A percentile compares a stretch with the other conserved stretches of the same genome.
Conservation (phyloP, 1,140 invertebrate genomes). For the Coenobita brevimanus region DNA sequence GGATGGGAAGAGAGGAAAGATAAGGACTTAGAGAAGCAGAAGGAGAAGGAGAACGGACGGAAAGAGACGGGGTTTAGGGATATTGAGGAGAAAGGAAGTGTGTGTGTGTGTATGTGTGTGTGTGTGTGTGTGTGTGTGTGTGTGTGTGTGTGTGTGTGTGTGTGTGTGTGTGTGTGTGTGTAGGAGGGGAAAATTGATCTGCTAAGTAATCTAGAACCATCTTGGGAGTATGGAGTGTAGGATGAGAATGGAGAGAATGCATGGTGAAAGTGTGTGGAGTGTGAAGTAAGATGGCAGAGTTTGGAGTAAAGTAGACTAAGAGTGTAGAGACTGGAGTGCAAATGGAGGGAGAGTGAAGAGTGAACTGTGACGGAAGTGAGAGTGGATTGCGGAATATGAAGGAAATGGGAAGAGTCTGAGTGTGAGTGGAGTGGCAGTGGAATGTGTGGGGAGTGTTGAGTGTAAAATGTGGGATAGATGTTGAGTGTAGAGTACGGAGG, state of each 20-base stretch:
- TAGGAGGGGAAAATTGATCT: not conserved
- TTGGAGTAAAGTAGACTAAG: too few relatives aligned
- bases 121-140: slow-evolving; percentile 1
- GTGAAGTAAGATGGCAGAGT: too few relatives aligned
- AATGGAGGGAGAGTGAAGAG: too few relatives aligned
- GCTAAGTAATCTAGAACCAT: not conserved
- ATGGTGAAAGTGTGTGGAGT: too few relatives aligned
- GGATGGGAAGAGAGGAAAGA: not conserved
- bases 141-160: slow-evolving; percentile 7
- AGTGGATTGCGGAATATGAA: too few relatives aligned
- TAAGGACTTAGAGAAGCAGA: not conserved
- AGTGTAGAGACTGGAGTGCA: too few relatives aligned
- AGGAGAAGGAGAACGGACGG: not conserved
- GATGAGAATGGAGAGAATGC: too few relatives aligned
- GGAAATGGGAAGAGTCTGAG: too few relatives aligned
- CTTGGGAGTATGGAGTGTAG: too few relatives aligned
- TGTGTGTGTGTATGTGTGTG: slow-evolving; percentile 25
- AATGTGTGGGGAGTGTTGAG: not conserved
- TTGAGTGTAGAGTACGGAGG: not conserved
- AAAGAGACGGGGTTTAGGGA: not conserved
- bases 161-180: not conserved
- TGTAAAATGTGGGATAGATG: not conserved
- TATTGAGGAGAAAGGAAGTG: too few relatives aligned
- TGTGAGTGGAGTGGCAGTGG: too few relatives aligned
- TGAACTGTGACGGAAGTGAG: too few relatives aligned